Conservation (phyloP, 2,113 vertebrate species). For the Solea senegalensis region DNA sequence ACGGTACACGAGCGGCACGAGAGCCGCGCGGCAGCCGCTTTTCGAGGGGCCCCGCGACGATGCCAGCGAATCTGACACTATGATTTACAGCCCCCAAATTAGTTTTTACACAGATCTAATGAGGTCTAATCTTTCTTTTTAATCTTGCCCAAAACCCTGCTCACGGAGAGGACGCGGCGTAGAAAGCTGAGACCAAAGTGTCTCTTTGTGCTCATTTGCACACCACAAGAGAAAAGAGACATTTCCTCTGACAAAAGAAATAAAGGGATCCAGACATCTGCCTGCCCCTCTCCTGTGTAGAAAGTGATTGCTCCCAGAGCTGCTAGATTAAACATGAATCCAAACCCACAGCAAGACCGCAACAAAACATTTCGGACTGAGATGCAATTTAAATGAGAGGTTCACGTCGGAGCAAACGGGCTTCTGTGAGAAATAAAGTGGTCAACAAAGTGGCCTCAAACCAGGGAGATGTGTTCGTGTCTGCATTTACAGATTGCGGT, state of each 20-base stretch:
- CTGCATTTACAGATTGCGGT: constrained; percentile 35
- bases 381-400: constrained; percentile 71
- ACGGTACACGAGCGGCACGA: constrained; percentile 20
- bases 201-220: constrained; percentile 42
- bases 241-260: constrained; percentile 75
- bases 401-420: constrained; percentile 60
- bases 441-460: constrained; percentile 40
- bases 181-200: constrained; percentile 25
- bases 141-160: neutral
- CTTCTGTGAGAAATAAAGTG: constrained; percentile 55
- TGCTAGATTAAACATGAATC: constrained; percentile 78
- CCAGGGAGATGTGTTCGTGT: constrained; percentile 15
- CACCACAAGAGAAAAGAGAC: constrained; percentile 66
- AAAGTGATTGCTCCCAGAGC: constrained; percentile 81
- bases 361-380: constrained; percentile 77
- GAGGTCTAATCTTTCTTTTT: neutral
- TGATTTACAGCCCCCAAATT: neutral
- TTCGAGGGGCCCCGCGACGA: neutral
- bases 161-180: neutral
- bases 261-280: constrained; percentile 70
- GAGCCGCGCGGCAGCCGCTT: neutral
- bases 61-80: neutral
- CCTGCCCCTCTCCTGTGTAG: constrained; percentile 62
- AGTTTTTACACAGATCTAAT: constrained; percentile 9
- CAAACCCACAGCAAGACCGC: constrained; percentile 75